Base-by-base conservation (phyloP, 2,888 invertebrate genomes). In the Pollenia labialis region DNA sequence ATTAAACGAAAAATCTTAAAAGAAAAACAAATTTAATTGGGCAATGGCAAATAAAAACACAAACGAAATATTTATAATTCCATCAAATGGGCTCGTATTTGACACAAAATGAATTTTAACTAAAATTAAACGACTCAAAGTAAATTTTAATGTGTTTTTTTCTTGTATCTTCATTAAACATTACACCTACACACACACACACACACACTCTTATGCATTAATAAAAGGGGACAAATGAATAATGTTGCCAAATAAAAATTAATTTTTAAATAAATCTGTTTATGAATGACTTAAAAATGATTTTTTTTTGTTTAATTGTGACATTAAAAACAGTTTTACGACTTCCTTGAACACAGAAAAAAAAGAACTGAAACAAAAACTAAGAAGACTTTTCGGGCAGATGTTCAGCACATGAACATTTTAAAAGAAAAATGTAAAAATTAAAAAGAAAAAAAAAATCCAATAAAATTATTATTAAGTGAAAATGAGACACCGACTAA, bases 241-340 rank as follows among this genome's bases (percentile, higher is more conserved):
- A 48, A 74, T 16, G 11, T 32, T 32, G 32, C 4, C 18, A 75
- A 62, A 62, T 64, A 64, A 44, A 32, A 42, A 62, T 58, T 32
- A 58, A 58, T 58, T 40, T 72, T 12, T 48, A 48, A 50, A 44
- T 23, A 52, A 64, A 76, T 44, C 16, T 50, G 50, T 75, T 40
- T 50, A 62, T 52, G 42, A 75, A 75, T 50, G 50, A 50, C 18
- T 75, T 60, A 40, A 42, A 60, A 50, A 62, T 42, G 6, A 50
- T 18, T 40, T 60, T 32, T 9, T 75, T 16, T 23, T 8, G 11
- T 14, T 60, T 40, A 10, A 18, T 23, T 23, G 52, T 18, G 52
- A 64, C 32, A 23, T 52, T 76, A 76, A 76, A 76, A 76, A 52
- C 23, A 64, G 11, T 9, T 52, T 64, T 44, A 76, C n/a, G 64